Base-by-base conservation (phyloP, 1,140 invertebrate species). In the Phthorimaea operculella region DNA sequence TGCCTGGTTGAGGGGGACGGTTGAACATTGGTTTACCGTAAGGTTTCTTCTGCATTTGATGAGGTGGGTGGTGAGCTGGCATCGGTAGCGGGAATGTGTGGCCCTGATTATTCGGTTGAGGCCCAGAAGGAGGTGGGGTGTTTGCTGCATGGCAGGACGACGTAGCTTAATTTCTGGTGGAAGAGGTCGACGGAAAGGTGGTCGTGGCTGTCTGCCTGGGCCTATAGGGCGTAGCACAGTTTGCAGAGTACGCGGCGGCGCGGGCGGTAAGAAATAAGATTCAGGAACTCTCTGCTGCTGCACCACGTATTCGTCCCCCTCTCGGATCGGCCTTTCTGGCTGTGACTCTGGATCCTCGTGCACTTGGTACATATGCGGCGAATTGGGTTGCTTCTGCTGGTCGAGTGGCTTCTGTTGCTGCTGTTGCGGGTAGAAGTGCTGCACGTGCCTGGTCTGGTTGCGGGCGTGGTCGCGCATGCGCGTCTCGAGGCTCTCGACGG, bases 101-200 rank as follows among this genome's bases (percentile, higher is more conserved):
- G 21, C 21, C 21, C 6, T 28, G 21, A 6, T 28, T 28, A 42
- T 8, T 28, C 55, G 64, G 68, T 81, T 78, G 33, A 66, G 72
- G 58, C 68, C 65, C 52, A 72, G 59, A 36, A 74, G 68, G 36
- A 70, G 74, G 6, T 83, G 83, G 60, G 62, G 28, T 81, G 74
- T n/a, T 10, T 10, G 36, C 8, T 16, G 12, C 8, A 10, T 67
- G 36, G 72, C 74, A 7, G 85, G 83, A 59, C 85, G 63, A 21
- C 83, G 74, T n/a, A 84, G 39, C 64, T 79, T 82, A 18, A 86
- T 84, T 66, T 86, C 83, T 18, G 77, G 82, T 2, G 81, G 79
- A 7, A 63, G 59, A 9, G 84, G 83, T 49, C 83, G 72, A 33
- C 82, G 68, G 48, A 76, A 86, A 6, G 76, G 73, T 9, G 75